Base-by-base conservation (phyloP, 2,797 vertebrate species). In the Rhyacichthys aspro region DNA sequence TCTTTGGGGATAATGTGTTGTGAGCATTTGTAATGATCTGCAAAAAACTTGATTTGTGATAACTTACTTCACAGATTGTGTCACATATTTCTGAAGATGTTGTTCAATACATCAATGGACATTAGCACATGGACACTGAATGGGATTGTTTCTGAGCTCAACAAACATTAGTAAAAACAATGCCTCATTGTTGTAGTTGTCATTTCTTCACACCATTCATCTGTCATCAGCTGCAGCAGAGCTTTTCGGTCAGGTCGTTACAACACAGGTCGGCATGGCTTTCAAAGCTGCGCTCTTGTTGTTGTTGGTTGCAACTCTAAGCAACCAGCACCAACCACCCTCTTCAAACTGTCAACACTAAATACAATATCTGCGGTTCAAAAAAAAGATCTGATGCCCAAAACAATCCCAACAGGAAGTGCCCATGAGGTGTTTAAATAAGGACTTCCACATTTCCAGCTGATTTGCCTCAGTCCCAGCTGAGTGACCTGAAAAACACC, bases 231-330 rank as follows among this genome's bases (percentile, higher is more conserved):
- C 3, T 47, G 50, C 2, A 33, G 28, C 36, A 11, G 3, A 19
- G 9, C 33, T 53, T 41, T 53, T 44, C 44, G 37, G 19, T 66
- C 15, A 67, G 32, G 15, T 42, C 23, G 3, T 43, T 14, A 11
- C 9, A 71, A 50, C 16, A 65, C 48, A 59, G 32, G 28, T 61
- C 32, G 39, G 54, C 42, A 43, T 61, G 18, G 43, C 55, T 62
- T 63, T 53, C 62, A 47, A 12, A 23, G 70, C 34, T 63, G 18
- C 60, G n/a, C 69, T 68, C 39, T 18, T 59, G 41, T 44, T 76
- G 82, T 82, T 79, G 55, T 56, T 47, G 39, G 74, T 78, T 79
- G 67, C 63, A 82, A 75, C 74, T 84, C 32, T 2, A 23, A 71
- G 65, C 18, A 54, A 57, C 44, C 36, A 17, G 1, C 39, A 39